These are phyloP conservation scores for Didymodactylos carnosus DNA, from an alignment of 2,888 invertebrate genomes.

Conservation along the genomic window DNA sequence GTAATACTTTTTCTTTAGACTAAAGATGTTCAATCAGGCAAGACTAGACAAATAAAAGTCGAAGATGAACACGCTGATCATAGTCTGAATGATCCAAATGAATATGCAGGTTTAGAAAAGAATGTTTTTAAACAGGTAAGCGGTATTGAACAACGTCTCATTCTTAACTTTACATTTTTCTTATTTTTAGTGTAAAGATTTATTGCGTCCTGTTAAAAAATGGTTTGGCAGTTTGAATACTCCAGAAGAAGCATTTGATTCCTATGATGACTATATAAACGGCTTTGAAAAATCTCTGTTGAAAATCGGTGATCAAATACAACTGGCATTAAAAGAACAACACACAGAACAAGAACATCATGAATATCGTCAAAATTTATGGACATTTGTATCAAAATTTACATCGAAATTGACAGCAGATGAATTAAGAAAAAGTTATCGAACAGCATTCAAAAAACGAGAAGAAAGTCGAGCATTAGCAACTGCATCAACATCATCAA, in stretches of 20 bases:
- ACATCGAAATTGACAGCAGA: constrained; percentile 72
- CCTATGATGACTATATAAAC: constrained; percentile 42
- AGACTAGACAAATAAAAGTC: too few species aligned
- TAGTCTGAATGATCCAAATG: not conserved
- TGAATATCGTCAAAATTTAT: constrained; percentile 51
- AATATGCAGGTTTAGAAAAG: not conserved
- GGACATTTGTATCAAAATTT: constrained; percentile 94
- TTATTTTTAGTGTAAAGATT: constrained; percentile 75
- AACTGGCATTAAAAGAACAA: constrained; percentile 3
- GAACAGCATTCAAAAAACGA: not conserved
- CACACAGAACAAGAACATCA: not conserved
- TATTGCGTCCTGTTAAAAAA: constrained; percentile 89
- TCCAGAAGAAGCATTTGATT: constrained; percentile 35
- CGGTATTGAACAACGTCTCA: constrained; percentile 3
- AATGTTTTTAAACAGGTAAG: constrained; percentile 39
- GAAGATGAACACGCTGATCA: not conserved
- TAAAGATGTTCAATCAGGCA: too few species aligned
- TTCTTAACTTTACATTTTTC: constrained; percentile 36
- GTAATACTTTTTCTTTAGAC: too few species aligned
- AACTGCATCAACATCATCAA: not conserved
- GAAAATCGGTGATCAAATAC: constrained; percentile 16
- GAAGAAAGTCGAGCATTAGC: not conserved
- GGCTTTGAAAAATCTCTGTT: constrained; percentile 13
- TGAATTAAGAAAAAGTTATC: constrained; percentile 68
- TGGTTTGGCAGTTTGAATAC: constrained; percentile 72